phyloP scores from a whole-genome alignment of 2,113 vertebrate genomes.

The Scopus umbretta region DNA sequence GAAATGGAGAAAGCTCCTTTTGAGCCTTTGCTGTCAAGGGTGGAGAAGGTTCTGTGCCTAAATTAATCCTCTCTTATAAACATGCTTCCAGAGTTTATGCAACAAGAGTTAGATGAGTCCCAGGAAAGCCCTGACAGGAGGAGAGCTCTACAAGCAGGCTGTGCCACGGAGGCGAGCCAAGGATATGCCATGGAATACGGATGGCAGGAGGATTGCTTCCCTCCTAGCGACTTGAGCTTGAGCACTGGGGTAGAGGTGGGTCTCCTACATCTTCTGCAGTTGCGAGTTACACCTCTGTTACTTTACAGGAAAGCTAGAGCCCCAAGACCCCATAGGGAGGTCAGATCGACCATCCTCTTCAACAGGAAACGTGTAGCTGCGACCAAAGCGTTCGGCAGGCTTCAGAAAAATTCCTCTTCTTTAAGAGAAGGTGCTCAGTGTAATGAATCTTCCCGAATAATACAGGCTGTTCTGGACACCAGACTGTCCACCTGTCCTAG shows the following conservation, averaged over 20 bases:
- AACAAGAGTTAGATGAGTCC: conserved; percentile 50
- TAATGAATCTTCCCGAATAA: background rate
- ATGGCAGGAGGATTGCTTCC: background rate
- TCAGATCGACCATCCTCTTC: background rate
- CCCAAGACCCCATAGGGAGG: no score
- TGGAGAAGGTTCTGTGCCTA: conserved; percentile 7
- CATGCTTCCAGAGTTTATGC: conserved; percentile 64
- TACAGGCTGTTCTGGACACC: background rate
- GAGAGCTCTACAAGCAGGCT: background rate
- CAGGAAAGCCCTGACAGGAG: conserved; percentile 45
- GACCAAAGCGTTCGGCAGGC: accelerated
- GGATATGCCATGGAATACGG: background rate
- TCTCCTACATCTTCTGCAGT: background rate
- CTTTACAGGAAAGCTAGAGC: background rate
- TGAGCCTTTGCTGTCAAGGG: background rate
- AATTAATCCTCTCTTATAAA: conserved; percentile 62
- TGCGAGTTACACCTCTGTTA: background rate
- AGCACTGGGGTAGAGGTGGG: background rate
- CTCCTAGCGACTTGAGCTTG: background rate
- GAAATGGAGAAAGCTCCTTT: conserved; percentile 1
- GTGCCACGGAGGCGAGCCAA: background rate
- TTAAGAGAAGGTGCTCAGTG: background rate
- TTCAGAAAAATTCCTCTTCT: background rate
- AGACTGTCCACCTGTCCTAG: background rate
- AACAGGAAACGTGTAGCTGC: background rate